Evolutionary conservation across 37 sponge, comb jelly and placozoan genomes (phyloP).

Genomic region (Hormiphora californensis): DNA sequence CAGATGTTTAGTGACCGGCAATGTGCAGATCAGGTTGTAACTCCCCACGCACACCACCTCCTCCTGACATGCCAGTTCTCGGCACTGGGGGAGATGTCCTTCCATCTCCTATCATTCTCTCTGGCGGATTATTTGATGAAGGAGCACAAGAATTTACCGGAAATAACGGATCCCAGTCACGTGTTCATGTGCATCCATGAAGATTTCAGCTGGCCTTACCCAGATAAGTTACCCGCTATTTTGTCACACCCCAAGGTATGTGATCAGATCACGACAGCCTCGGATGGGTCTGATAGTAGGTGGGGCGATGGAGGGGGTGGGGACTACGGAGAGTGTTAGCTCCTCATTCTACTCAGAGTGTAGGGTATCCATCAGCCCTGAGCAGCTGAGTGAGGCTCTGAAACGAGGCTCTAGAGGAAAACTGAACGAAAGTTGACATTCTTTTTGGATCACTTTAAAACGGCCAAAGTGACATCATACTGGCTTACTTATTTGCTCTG

Average conservation of each 20-base stretch:
- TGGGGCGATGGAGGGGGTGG: too few species aligned
- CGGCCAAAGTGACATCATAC: too few species aligned
- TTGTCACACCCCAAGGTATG: slow-evolving; percentile 44
- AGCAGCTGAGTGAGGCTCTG: background rate
- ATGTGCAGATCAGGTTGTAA: slow-evolving; percentile 21
- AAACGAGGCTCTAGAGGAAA: slow-evolving; percentile 18
- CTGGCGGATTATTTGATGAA: slow-evolving; percentile 1
- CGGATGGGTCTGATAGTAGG: background rate
- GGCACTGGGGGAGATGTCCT: slow-evolving; percentile 37
- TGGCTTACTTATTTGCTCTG: slow-evolving; percentile 22
- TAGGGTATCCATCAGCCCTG: slow-evolving; percentile 17
- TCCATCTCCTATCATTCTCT: background rate
- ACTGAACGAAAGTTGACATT: too few species aligned
- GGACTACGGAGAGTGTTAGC: too few species aligned
- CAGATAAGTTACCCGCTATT: slow-evolving; percentile 18
- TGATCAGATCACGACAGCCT: background rate
- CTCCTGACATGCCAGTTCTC: slow-evolving; percentile 23
- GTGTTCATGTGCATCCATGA: slow-evolving; percentile 47
- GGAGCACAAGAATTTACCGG: background rate
- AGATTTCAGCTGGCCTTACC: slow-evolving; percentile 51
- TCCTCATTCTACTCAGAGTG: slow-evolving; percentile 49
- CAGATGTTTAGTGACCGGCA: slow-evolving; percentile 26
- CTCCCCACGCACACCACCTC: slow-evolving; percentile 36
- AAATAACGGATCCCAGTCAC: slow-evolving; percentile 20
- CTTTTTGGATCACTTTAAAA: too few species aligned